Evolutionary conservation across 2,888 invertebrate genomes (phyloP), one percentile per base, ranked within the genome.

Genomic region (Diachrysia chrysitis): DNA sequence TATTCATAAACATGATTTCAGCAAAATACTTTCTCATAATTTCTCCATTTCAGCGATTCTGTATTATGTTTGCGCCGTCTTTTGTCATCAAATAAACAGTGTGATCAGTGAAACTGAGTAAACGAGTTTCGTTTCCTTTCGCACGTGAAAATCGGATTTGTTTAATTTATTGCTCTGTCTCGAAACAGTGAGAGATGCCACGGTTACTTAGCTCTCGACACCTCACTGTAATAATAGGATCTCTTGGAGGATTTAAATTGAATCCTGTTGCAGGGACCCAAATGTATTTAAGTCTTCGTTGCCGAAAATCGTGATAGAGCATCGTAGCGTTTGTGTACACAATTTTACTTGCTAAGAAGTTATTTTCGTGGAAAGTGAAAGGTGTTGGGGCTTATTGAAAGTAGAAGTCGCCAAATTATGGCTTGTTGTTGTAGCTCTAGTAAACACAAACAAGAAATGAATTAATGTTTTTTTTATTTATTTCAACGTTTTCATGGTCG

Each of bases 71-170:
- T 78, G 81, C 81, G 71, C 78, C 85, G 85, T 83, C 84, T 87
- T 88, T 90, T 87, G 89, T 90, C 86, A 83, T 84, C 76, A 85
- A 88, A 86, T 90, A 91, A 90, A 91, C 88, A 91, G 86, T 77
- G 82, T 84, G 86, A 89, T 90, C 89, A 86, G 87, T 82, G 82
- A 88, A 88, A 87, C 83, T 79, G 81, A 81, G 87, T 85, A 88
- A 85, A 82, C 86, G 89, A 89, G 87, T 88, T 86, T 78, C 80
- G 82, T 85, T 84, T 80, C 88, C 87, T 83, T 87, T 84, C 85
- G 90, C 90, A 92, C 93, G 94, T 92, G 93, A 90, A 93, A 93
- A 95, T 95, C 93, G 91, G 94, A 93, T 95, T 94, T 93, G 92
- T 93, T 89, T 93, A 95, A 95, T 95, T 95, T 95, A 95, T 94